These are phyloP conservation scores for Ormia ochracea DNA, from an alignment of 2,888 invertebrate species.

Conservation along the genomic window DNA sequence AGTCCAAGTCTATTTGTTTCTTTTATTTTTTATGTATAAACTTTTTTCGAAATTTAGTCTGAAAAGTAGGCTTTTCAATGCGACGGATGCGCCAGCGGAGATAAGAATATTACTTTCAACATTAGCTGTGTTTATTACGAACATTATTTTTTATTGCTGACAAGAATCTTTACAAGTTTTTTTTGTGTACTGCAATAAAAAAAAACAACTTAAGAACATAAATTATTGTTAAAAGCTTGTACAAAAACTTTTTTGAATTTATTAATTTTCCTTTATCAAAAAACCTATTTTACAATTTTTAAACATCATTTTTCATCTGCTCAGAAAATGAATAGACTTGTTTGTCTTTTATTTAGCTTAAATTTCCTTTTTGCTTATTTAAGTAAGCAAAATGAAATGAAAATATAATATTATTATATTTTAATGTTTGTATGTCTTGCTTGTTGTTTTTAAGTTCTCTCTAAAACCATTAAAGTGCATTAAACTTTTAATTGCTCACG, in stretches of 20 bases:
- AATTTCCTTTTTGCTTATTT: neutral
- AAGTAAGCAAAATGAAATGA: neutral
- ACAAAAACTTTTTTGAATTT: neutral
- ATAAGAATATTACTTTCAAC: too few relatives aligned
- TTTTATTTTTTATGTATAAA: too few relatives aligned
- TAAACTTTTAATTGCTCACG: constrained; percentile 74
- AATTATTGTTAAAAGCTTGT: neutral
- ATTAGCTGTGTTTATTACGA: too few relatives aligned
- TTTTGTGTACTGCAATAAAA: too few relatives aligned
- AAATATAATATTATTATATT: constrained; percentile 47
- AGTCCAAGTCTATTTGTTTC: too few relatives aligned
- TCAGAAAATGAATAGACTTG: neutral
- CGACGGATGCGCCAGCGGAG: too few relatives aligned
- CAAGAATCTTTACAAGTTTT: too few relatives aligned
- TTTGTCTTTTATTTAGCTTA: neutral
- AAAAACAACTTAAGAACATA: too few relatives aligned
- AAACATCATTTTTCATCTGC: neutral
- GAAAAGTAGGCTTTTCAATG: too few relatives aligned
- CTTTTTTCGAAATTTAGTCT: too few relatives aligned
- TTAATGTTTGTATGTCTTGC: constrained; percentile 59
- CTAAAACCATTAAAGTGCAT: constrained; percentile 75
- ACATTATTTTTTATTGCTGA: too few relatives aligned
- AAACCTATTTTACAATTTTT: constrained; percentile 1
- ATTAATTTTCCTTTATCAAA: neutral
- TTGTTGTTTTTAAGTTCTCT: constrained; percentile 63